phyloP scores from a whole-genome alignment of 2,797 vertebrate genomes.

The Melanotaenia maccullochi region DNA sequence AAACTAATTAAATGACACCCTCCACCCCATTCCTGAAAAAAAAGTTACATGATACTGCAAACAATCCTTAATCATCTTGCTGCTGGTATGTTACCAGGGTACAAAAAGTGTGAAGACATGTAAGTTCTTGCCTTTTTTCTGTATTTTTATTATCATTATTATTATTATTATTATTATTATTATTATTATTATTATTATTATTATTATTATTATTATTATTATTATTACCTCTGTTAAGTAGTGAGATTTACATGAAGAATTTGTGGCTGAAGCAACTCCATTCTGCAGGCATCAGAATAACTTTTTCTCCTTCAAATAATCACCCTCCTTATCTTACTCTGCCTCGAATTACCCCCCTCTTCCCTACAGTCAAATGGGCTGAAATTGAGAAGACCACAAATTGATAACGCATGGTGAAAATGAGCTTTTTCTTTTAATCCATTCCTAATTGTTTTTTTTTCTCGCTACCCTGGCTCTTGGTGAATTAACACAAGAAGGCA shows the following conservation, averaged over 20 bases:
- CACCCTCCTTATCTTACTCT: constrained; percentile 27
- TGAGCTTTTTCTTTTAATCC: constrained; percentile 29
- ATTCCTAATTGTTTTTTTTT: constrained; percentile 26
- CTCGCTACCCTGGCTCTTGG: background rate
- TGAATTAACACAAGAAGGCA: constrained; percentile 10
- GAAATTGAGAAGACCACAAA: constrained; percentile 32
- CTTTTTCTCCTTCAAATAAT: constrained; percentile 28
- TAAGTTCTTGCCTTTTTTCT: background rate
- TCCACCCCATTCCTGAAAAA: background rate
- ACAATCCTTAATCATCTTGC: background rate
- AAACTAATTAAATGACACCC: background rate
- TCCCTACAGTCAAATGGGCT: constrained; percentile 20
- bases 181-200: too few species aligned
- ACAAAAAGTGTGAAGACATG: background rate
- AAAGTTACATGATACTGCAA: background rate
- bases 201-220: too few species aligned
- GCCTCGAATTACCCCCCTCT: background rate
- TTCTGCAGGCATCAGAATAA: constrained; percentile 1
- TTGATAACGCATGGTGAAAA: constrained; percentile 41
- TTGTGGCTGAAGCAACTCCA: background rate
- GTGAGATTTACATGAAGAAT: constrained; percentile 8
- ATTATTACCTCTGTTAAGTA: constrained; percentile 6
- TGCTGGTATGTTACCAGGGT: background rate
- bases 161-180: constrained; percentile 6
- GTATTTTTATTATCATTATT: background rate